A percentile compares a stretch with the other conserved stretches of the same genome.
Evolutionary conservation across 1,140 invertebrate species (phyloP).

Genomic region (Calephelis virginiensis): DNA sequence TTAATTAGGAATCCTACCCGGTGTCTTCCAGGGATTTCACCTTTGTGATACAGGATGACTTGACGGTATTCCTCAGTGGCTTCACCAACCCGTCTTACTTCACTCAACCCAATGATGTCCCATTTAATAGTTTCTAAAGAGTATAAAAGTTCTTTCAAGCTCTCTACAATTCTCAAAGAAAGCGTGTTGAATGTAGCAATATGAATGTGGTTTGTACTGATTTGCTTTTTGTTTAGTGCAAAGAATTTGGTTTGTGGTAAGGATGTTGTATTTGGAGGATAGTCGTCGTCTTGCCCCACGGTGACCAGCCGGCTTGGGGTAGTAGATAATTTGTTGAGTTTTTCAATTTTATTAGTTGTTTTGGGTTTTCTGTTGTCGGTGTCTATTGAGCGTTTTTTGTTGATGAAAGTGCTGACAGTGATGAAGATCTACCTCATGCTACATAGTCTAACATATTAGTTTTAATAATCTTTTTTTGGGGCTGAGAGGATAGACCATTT

Average conservation of each 20-base stretch:
- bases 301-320: constrained; percentile 24
- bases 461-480: constrained; percentile 17
- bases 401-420: constrained; percentile 1
- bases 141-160: constrained; percentile 13
- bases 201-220: neutral
- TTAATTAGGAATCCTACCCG: constrained; percentile 16
- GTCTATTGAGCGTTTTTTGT: constrained; percentile 21
- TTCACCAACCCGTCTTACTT: constrained; percentile 23
- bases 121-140: constrained; percentile 2
- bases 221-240: neutral
- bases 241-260: neutral
- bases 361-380: neutral
- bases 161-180: constrained; percentile 19
- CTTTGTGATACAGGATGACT: constrained; percentile 17
- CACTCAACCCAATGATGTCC: constrained; percentile 21
- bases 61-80: constrained; percentile 16
- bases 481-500: constrained; percentile 1
- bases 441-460: constrained; percentile 16
- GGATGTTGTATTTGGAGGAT: constrained; percentile 19
- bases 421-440: constrained; percentile 11
- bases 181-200: constrained; percentile 22
- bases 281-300: constrained; percentile 22
- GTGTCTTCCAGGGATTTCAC: constrained; percentile 9
- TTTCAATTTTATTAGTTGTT: neutral
- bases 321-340: constrained; percentile 12